Evolutionary conservation across 2,797 vertebrate species (phyloP).

Genomic region (Sebastes hopkinsi): DNA sequence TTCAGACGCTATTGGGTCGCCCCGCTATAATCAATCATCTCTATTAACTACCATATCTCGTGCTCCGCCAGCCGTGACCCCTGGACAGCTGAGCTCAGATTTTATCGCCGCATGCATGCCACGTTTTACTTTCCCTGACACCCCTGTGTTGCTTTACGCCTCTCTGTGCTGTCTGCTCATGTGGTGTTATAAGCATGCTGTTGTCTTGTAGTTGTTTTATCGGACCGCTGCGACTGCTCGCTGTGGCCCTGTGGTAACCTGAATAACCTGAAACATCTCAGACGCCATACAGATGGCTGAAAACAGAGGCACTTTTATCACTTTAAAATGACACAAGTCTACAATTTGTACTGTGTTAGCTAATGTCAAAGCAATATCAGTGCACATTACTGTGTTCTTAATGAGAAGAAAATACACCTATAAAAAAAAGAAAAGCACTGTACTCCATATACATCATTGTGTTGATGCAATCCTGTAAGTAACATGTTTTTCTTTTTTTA

Average conservation of each 20-base stretch:
- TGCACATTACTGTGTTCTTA: not conserved
- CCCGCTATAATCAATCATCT: slow-evolving; percentile 78
- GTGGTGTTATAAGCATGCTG: slow-evolving; percentile 44
- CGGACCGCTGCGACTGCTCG: slow-evolving; percentile 34
- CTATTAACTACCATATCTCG: slow-evolving; percentile 78
- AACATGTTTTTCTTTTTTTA: not conserved
- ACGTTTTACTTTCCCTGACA: slow-evolving; percentile 68
- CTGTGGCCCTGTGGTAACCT: slow-evolving; percentile 50
- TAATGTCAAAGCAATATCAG: not conserved
- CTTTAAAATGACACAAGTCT: not conserved
- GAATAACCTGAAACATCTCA: slow-evolving; percentile 44
- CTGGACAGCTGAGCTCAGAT: slow-evolving; percentile 79
- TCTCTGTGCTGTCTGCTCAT: slow-evolving; percentile 51
- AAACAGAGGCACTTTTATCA: not conserved
- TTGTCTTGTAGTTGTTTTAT: slow-evolving; percentile 69
- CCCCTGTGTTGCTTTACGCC: slow-evolving; percentile 48
- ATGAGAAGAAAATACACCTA: not conserved
- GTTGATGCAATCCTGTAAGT: not conserved
- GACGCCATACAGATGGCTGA: not conserved
- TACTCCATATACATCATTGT: not conserved
- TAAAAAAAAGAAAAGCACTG: not conserved
- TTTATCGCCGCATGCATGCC: slow-evolving; percentile 67
- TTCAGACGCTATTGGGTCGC: slow-evolving; percentile 56
- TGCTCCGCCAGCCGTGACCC: slow-evolving; percentile 75
- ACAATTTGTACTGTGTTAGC: not conserved